Evolutionary conservation across 2,113 vertebrate species (phyloP), one percentile per base, ranked within the genome.

Genomic region (Amphilophus citrinellus): DNA sequence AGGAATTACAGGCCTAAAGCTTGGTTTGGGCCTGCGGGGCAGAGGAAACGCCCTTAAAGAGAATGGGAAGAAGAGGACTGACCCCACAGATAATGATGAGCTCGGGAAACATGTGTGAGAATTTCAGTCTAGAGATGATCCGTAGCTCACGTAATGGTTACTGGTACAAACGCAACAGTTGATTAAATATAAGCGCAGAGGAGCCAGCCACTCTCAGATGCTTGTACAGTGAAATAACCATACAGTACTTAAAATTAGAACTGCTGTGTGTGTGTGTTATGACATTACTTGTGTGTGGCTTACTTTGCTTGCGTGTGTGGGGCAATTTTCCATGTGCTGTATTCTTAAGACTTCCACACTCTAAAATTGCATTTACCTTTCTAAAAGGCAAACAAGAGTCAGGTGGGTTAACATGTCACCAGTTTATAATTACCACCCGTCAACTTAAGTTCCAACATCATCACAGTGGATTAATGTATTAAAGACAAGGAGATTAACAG

Each of bases 341-440:
- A 56, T 87, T 93, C 83, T 88, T 93, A 88, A 91, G 86, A 85
- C 90, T 89, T 90, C 81, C 84, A 88, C 85, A 85, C 82, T 81
- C 63, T 80, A 58, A 80, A 87, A 88, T 82, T 65, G 84, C 84
- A 61, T n/a, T 50, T 39, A 75, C 78, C 76, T 76, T 61, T 79
- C 27, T 75, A 68, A 84, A 87, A 84, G 73, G 90, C 37, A 62
- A 73, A 53, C 81, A 15, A 82, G 80, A 91, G 84, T 85, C 65
- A 85, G 78, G 73, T 27, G 88, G 91, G 88, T 94, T 94, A 95
- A 95, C 87, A 59, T 92, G 90, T 95, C 95, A 94, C 92, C 92
- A 87, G 90, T 81, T 92, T 81, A 79, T 87, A 92, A 93, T 94
- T 83, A 91, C 87, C 66, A 53, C 76, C 44, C 39, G 50, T 84